phyloP scores from a whole-genome alignment of 2,113 vertebrate species.

The Chascanopsetta lugubris region DNA sequence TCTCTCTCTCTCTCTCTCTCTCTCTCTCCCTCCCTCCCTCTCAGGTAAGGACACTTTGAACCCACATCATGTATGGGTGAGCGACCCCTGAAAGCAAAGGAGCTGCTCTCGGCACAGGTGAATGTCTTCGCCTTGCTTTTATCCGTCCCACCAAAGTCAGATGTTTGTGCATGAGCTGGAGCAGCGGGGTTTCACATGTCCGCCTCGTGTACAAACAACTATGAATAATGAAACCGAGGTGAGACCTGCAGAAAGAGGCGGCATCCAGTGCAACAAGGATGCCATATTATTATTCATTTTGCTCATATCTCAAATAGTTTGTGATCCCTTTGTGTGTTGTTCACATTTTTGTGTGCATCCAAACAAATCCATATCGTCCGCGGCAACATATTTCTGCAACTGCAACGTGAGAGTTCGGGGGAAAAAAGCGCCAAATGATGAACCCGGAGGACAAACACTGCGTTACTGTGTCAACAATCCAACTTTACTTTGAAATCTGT shows the following conservation, averaged over 20 bases:
- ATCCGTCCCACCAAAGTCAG: constrained; percentile 50
- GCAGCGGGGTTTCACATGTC: constrained; percentile 55
- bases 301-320: neutral
- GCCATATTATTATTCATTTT: too few species aligned
- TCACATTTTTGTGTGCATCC: too few species aligned
- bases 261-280: neutral
- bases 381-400: too few species aligned
- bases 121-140: constrained; percentile 72
- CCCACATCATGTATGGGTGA: constrained; percentile 52
- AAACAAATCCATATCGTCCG: too few species aligned
- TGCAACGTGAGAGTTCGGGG: too few species aligned
- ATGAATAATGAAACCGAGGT: constrained; percentile 68
- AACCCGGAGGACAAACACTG: too few species aligned
- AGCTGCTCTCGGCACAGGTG: constrained; percentile 65
- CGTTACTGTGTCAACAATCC: too few species aligned
- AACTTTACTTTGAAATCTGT: too few species aligned
- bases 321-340: too few species aligned
- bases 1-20: constrained; percentile 16
- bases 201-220: constrained; percentile 47
- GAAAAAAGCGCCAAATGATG: too few species aligned
- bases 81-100: constrained; percentile 67
- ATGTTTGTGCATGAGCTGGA: constrained; percentile 49
- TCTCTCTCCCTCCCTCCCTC: constrained; percentile 9
- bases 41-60: constrained; percentile 46
- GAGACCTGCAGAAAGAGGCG: constrained; percentile 15